These are phyloP conservation scores for Drosophila anomelani DNA, from an alignment of 2,888 invertebrate genomes.

Conservation along the genomic window DNA sequence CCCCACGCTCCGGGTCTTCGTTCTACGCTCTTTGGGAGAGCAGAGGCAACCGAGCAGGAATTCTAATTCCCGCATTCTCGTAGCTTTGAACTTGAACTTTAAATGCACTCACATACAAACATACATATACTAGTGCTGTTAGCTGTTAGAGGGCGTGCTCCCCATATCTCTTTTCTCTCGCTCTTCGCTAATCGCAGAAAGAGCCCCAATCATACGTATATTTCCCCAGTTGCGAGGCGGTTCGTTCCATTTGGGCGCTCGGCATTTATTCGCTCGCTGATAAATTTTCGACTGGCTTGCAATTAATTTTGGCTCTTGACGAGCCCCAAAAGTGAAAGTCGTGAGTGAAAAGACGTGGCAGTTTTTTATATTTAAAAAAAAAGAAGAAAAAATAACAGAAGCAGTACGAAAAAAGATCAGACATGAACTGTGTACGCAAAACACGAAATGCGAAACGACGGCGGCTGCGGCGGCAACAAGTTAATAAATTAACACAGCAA, in stretches of 20 bases:
- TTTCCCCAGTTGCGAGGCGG: constrained; percentile 51
- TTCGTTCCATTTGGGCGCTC: constrained; percentile 49
- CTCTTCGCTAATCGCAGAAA: constrained; percentile 3
- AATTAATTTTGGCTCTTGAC: constrained; percentile 70
- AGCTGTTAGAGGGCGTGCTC: constrained; percentile 24
- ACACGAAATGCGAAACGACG: constrained; percentile 46
- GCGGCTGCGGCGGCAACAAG: constrained; percentile 45
- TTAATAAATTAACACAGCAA: constrained; percentile 65
- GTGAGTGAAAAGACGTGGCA: constrained; percentile 62
- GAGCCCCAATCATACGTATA: constrained; percentile 3
- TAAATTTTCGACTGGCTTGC: constrained; percentile 54
- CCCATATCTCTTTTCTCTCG: constrained; percentile 19
- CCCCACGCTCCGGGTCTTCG: constrained; percentile 32
- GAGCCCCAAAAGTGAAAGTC: constrained; percentile 75
- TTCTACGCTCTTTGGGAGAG: constrained; percentile 40
- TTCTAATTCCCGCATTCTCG: constrained; percentile 64
- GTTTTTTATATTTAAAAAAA: constrained; percentile 40
- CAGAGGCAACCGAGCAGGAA: constrained; percentile 34
- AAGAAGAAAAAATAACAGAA: constrained; percentile 42
- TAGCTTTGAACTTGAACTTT: constrained; percentile 84
- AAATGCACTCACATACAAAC: constrained; percentile 60
- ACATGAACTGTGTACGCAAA: constrained; percentile 60
- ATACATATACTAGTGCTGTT: constrained; percentile 21
- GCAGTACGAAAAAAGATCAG: constrained; percentile 51
- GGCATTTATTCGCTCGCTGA: constrained; percentile 31